Evolutionary conservation across 2,888 invertebrate genomes (phyloP), one percentile per base, ranked within the genome.

Genomic region (Disparrhopalites patrizii): DNA sequence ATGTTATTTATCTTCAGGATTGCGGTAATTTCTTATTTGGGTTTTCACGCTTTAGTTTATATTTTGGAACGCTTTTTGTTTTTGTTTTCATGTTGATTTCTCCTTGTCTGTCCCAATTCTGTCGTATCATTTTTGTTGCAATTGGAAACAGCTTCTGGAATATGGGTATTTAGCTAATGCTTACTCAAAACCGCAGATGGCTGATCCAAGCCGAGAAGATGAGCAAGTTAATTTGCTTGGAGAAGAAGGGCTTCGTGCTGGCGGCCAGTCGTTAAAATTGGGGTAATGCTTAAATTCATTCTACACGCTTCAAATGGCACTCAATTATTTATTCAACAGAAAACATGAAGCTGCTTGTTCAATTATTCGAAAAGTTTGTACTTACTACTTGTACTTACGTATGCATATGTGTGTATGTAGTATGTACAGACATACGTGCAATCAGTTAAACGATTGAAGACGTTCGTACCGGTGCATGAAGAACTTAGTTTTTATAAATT

Each of bases 241-340:
- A 81, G 96, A 96, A 83, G 96, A 96, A 84, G 92, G 90, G 79
- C 88, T 93, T 80, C 87, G 90, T 81, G 91, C 93, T 80, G 91
- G 92, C 82, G 94, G 94, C 83, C 95, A 95, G 85, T 92, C 93
- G 83, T 89, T 95, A 81, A 94, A 95, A 84, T 86, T 96, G 83
- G 47, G 47, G 47, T 47, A 47, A 47, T 8, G 47, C 47, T 47
- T 47, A 25, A 23, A 40, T 18, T 40, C n/a, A n/a, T n/a, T n/a
- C n/a, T n/a, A n/a, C n/a, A n/a, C n/a, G n/a, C n/a, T n/a, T n/a
- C n/a, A n/a, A n/a, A n/a, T n/a, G n/a, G n/a, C n/a, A n/a, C n/a
- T n/a, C n/a, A n/a, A n/a, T n/a, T n/a, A n/a, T n/a, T n/a, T n/a
- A n/a, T n/a, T n/a, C n/a, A n/a, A n/a, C n/a, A n/a, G n/a, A n/a